These are phyloP conservation scores for Poecilia velifera DNA, from an alignment of 2,797 vertebrate genomes.

Conservation along the genomic window DNA sequence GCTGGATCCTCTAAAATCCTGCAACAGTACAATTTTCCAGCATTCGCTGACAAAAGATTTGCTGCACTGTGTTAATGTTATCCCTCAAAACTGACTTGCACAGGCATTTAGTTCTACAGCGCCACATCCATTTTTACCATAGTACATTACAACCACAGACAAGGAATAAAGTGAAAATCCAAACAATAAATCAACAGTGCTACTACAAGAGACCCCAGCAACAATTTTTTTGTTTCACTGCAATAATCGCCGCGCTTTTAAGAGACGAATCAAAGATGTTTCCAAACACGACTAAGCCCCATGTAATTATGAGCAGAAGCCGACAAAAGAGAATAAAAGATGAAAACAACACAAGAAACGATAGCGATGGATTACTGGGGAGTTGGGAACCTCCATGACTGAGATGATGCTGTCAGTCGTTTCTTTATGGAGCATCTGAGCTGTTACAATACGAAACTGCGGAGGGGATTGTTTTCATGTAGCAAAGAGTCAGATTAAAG, in stretches of 20 bases:
- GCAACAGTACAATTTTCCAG: conserved; percentile 35
- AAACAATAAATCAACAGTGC: background rate
- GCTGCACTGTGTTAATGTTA: conserved; percentile 48
- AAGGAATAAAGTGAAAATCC: conserved; percentile 7
- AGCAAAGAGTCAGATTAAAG: conserved; percentile 17
- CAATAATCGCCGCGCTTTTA: conserved; percentile 43
- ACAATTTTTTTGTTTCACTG: conserved; percentile 27
- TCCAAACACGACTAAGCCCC: conserved; percentile 49
- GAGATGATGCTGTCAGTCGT: conserved; percentile 30
- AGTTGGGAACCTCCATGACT: conserved; percentile 40
- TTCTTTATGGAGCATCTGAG: conserved; percentile 49
- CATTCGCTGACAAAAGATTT: conserved; percentile 75
- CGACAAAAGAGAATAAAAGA: conserved; percentile 42
- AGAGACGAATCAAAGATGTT: conserved; percentile 59
- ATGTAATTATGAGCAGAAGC: conserved; percentile 65
- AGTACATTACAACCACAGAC: conserved; percentile 15
- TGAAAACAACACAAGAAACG: conserved; percentile 57
- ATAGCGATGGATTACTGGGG: conserved; percentile 67
- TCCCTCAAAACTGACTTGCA: conserved; percentile 48
- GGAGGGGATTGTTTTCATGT: conserved; percentile 4
- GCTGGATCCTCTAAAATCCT: conserved; percentile 68
- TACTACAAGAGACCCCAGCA: background rate
- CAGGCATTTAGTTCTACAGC: conserved; percentile 47
- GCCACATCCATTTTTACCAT: conserved; percentile 13
- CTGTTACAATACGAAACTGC: conserved; percentile 34